These are phyloP conservation scores for Sebastes matsubarae DNA, from an alignment of 2,797 vertebrate genomes.

Conservation along the genomic window DNA sequence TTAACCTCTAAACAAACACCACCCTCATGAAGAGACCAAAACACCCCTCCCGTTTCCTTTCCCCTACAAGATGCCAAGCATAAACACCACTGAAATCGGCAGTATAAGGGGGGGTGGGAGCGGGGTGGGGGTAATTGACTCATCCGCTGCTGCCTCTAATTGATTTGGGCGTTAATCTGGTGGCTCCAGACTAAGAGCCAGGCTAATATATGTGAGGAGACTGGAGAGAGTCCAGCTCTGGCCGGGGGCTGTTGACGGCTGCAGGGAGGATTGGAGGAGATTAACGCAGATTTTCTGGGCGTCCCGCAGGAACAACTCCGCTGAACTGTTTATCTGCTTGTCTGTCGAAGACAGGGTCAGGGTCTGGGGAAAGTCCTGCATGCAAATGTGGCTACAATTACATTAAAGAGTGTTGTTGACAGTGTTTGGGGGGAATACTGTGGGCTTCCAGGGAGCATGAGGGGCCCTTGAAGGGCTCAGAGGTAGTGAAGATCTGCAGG, in stretches of 20 bases:
- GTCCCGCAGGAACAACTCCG: constrained; percentile 16
- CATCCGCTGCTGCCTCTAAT: constrained; percentile 70
- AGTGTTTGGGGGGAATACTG: neutral
- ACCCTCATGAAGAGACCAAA: neutral
- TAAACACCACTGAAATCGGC: constrained; percentile 19
- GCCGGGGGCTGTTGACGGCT: constrained; percentile 53
- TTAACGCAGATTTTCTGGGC: constrained; percentile 40
- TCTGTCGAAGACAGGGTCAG: neutral
- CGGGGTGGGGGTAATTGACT: constrained; percentile 57
- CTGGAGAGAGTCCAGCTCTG: constrained; percentile 60
- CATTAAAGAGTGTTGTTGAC: neutral
- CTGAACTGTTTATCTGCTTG: constrained; percentile 11
- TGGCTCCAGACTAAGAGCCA: constrained; percentile 29
- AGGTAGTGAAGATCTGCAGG: neutral
- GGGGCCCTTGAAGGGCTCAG: neutral
- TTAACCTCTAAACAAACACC: constrained; percentile 13
- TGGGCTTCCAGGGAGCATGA: neutral
- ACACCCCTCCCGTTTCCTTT: constrained; percentile 7
- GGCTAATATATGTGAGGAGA: constrained; percentile 62
- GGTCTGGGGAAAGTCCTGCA: neutral
- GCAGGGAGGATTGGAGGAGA: constrained; percentile 51
- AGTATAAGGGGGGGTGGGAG: constrained; percentile 24
- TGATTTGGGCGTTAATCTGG: constrained; percentile 79
- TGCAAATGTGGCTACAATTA: neutral
- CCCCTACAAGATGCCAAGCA: constrained; percentile 8